phyloP scores from a whole-genome alignment of 2,797 vertebrate genomes.

The Liparis tanakae region DNA sequence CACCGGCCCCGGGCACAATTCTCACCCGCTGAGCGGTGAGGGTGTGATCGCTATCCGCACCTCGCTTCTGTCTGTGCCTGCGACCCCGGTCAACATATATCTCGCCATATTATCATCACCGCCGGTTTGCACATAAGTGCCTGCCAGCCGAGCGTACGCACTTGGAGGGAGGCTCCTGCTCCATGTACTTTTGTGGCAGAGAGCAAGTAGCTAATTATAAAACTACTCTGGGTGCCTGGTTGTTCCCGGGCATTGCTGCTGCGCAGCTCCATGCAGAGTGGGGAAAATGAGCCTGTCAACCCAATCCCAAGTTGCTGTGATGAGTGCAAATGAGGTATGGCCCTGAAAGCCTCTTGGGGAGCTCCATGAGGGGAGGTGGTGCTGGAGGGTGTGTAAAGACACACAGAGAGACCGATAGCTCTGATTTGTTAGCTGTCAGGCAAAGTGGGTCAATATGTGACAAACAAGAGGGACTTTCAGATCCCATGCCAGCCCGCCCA shows the following conservation, averaged over 20 bases:
- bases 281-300: slow-evolving; percentile 84
- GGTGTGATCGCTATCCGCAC: slow-evolving; percentile 45
- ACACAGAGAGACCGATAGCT: slow-evolving; percentile 59
- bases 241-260: slow-evolving; percentile 66
- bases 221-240: slow-evolving; percentile 73
- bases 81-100: slow-evolving; percentile 49
- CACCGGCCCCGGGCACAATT: slow-evolving; percentile 72
- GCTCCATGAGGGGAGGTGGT: slow-evolving; percentile 48
- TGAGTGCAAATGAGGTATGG: slow-evolving; percentile 85
- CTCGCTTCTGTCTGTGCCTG: slow-evolving; percentile 50
- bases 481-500: slow-evolving; percentile 54
- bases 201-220: slow-evolving; percentile 84
- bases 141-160: slow-evolving; percentile 38
- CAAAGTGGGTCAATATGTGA: slow-evolving; percentile 78
- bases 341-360: slow-evolving; percentile 69
- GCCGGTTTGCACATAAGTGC: slow-evolving; percentile 31
- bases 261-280: slow-evolving; percentile 74
- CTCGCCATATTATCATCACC: slow-evolving; percentile 55
- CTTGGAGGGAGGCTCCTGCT: slow-evolving; percentile 40
- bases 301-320: slow-evolving; percentile 73
- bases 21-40: slow-evolving; percentile 77
- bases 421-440: slow-evolving; percentile 73
- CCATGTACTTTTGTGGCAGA: slow-evolving; percentile 64
- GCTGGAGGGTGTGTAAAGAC: slow-evolving; percentile 65
- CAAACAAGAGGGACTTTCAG: slow-evolving; percentile 70